Conservation (phyloP, 1,140 invertebrate species). For the Pygmarrhopalites habei region DNA sequence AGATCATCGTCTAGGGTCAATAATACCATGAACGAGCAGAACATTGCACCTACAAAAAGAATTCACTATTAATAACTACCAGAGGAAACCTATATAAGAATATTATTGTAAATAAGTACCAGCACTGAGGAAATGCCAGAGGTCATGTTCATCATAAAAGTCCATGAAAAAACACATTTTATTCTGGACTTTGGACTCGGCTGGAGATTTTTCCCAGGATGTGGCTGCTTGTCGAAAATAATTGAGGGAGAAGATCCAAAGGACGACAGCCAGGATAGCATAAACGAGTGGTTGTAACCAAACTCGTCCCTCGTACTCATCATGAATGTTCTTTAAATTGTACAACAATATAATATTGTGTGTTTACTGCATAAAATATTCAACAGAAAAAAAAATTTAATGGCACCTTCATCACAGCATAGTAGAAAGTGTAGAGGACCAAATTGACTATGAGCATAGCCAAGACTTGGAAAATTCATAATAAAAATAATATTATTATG, state of each 20-base stretch:
- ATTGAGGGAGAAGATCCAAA: slow-evolving; percentile 25
- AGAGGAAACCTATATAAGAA: too few relatives aligned
- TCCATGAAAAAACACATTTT: slow-evolving; percentile 17
- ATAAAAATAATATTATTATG: too few relatives aligned
- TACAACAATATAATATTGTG: too few relatives aligned
- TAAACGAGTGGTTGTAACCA: slow-evolving; percentile 32
- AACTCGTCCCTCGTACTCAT: slow-evolving; percentile 22
- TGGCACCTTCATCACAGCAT: slow-evolving; percentile 33
- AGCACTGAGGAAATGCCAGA: slow-evolving; percentile 34
- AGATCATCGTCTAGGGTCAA: slow-evolving; percentile 38
- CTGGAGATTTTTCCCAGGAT: slow-evolving; percentile 35
- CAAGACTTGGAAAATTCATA: too few relatives aligned
- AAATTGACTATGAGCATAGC: slow-evolving; percentile 34
- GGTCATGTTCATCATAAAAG: slow-evolving; percentile 36
- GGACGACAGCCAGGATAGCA: slow-evolving; percentile 5
- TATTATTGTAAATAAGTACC: too few relatives aligned
- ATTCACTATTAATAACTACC: too few relatives aligned
- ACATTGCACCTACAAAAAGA: slow-evolving; percentile 27
- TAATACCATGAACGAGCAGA: slow-evolving; percentile 34
- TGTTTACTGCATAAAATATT: too few relatives aligned
- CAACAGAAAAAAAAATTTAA: not conserved
- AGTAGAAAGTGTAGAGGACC: slow-evolving; percentile 22
- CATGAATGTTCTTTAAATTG: slow-evolving; percentile 22
- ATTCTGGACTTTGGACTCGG: slow-evolving; percentile 28
- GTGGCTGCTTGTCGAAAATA: slow-evolving; percentile 26